These are phyloP conservation scores for Kuschelorhynchus macadamiae DNA, from an alignment of 2,888 invertebrate species.

Conservation along the genomic window DNA sequence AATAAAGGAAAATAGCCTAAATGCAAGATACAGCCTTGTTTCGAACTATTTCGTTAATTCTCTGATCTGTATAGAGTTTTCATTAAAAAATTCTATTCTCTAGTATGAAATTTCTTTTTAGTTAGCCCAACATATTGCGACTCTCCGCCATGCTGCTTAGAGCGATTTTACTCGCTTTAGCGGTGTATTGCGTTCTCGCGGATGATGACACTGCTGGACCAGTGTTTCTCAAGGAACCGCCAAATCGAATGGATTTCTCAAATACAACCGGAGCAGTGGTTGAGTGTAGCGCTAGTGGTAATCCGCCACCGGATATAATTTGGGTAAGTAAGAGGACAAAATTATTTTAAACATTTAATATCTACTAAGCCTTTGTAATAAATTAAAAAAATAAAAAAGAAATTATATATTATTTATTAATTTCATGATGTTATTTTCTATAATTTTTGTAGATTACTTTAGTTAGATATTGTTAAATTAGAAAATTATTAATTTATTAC, in stretches of 20 bases:
- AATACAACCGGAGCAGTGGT: slow-evolving; percentile 94
- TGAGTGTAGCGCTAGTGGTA: slow-evolving; percentile 92
- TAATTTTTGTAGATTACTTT: too few relatives aligned
- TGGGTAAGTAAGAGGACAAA: slow-evolving; percentile 78
- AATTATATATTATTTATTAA: too few relatives aligned
- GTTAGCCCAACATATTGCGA: neutral
- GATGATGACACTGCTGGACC: slow-evolving; percentile 76
- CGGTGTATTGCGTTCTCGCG: slow-evolving; percentile 40
- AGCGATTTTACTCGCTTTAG: slow-evolving; percentile 41
- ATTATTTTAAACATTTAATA: neutral
- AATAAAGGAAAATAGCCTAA: too few relatives aligned
- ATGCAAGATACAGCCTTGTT: too few relatives aligned
- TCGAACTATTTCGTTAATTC: too few relatives aligned
- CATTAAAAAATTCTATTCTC: too few relatives aligned
- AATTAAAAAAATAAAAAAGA: too few relatives aligned
- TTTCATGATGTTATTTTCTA: too few relatives aligned
- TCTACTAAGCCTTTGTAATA: neutral
- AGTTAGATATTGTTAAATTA: too few relatives aligned
- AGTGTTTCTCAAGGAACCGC: slow-evolving; percentile 92
- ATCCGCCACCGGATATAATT: slow-evolving; percentile 91
- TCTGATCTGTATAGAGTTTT: too few relatives aligned
- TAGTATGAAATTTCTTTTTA: slow-evolving; percentile 1
- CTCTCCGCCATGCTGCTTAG: slow-evolving; percentile 43
- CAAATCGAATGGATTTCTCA: slow-evolving; percentile 92
- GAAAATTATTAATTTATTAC: too few relatives aligned